Evolutionary conservation across 37 sponge, comb jelly and placozoan genomes (phyloP), one percentile per base, ranked within the genome.

Genomic region (Agelas oroides): DNA sequence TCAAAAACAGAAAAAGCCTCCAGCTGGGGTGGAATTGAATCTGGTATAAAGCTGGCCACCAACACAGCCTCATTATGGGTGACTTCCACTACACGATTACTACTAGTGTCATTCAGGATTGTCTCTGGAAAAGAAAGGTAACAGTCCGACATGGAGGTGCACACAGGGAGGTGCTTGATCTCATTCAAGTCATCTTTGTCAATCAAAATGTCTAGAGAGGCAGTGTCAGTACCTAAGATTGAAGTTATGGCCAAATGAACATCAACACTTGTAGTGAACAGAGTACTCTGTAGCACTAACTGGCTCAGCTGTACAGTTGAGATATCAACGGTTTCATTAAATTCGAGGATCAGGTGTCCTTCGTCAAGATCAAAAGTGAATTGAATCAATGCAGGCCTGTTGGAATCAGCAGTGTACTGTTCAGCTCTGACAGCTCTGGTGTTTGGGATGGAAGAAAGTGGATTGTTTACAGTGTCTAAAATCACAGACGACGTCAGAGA

Each of bases 291-390:
- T 36, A 97, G 67, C 18, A 40, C n/a, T 38, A 97, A 39, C 31
- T 76, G 53, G 2, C 59, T 23, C 3, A 92, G 71, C 18, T 86
- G 39, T 5, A 93, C 55, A 2, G 85, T 88, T 18, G 70, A 19
- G 0, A 75, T 77, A 70, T 96, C 87, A 59, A 96, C 39, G 0
- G 97, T 92, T 62, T 97, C 97, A 57, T 89, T 84, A 25, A 97
- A 97, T 55, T 41, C 70, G 0, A 97, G 79, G 0, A 80, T 70
- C 36, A 97, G 60, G 34, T 14, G 65, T 15, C 90, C 95, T n/a
- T 54, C 32, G 62, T 95, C 84, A 21, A 95, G 66, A 73, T 95
- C 87, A 54, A 95, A 74, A 19, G 84, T 64, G 73, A 92, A 95
- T 17, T 35, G 30, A 19, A 0, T 25, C 34, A 95, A 74, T 35